These are phyloP conservation scores for Formica exsecta DNA, from an alignment of 1,140 invertebrate species.

Conservation along the genomic window DNA sequence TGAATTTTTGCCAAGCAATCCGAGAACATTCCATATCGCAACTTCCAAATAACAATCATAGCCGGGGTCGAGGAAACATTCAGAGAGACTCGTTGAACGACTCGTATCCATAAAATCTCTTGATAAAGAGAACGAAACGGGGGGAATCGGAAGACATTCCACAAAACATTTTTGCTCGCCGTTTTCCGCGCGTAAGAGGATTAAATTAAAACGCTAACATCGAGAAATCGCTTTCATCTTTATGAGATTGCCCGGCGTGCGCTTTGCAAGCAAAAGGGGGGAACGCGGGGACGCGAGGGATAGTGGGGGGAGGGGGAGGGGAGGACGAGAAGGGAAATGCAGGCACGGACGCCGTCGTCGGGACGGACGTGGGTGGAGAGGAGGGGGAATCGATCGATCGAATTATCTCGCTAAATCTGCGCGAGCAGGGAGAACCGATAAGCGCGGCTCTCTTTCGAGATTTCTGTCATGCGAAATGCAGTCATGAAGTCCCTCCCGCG, in stretches of 20 bases:
- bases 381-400: slow-evolving; percentile 45
- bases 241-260: slow-evolving; percentile 58
- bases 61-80: neutral
- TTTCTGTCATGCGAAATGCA: slow-evolving; percentile 31
- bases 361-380: neutral
- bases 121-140: slow-evolving; percentile 47
- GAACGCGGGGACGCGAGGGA: neutral
- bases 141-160: slow-evolving; percentile 44
- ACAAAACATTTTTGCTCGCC: slow-evolving; percentile 59
- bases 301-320: neutral
- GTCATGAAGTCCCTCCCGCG: neutral
- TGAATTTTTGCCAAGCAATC: neutral
- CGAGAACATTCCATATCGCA: neutral
- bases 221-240: slow-evolving; percentile 64
- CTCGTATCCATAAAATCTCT: slow-evolving; percentile 28
- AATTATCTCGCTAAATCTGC: slow-evolving; percentile 60
- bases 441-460: neutral
- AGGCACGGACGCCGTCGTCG: neutral
- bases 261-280: slow-evolving; percentile 51
- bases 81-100: neutral
- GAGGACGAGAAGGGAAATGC: neutral
- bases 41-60: slow-evolving; percentile 35
- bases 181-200: slow-evolving; percentile 59
- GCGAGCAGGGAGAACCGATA: slow-evolving; percentile 13
- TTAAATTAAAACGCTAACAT: slow-evolving; percentile 65